Conservation (phyloP, 37 sponge, comb jelly and placozoan species). For the Crambe crambe region DNA sequence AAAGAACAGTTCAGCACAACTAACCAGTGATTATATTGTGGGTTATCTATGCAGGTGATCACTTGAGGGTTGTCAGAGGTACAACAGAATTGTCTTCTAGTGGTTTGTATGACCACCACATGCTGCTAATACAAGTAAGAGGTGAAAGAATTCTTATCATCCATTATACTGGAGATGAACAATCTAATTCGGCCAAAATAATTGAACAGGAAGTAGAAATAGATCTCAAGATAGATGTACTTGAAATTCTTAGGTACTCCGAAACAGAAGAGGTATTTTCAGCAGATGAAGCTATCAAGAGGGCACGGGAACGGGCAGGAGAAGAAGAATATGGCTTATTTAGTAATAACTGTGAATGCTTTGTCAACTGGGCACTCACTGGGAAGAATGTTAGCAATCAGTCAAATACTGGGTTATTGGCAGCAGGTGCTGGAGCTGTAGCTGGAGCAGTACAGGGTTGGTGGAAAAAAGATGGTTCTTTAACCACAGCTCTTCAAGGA, state of each 20-base stretch:
- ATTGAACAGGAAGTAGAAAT: background rate
- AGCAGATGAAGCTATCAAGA: background rate
- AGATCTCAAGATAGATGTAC: background rate
- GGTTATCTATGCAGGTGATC: conserved; percentile 39
- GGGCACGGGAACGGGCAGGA: background rate
- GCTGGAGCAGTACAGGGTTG: background rate
- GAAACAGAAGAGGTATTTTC: background rate
- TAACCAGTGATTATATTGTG: no score
- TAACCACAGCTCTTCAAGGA: background rate
- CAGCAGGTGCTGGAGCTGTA: background rate
- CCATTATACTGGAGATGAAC: background rate
- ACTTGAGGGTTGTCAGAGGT: conserved; percentile 9
- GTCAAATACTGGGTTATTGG: background rate
- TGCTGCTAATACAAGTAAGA: conserved; percentile 19
- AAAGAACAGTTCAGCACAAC: no score
- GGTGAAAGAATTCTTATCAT: no score
- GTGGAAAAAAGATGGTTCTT: background rate
- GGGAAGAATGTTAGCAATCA: conserved; percentile 2
- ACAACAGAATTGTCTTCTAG: no score
- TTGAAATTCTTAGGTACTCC: conserved; percentile 5
- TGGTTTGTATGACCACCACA: conserved; percentile 38
- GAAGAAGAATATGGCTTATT: conserved; percentile 16
- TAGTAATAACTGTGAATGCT: conserved; percentile 39
- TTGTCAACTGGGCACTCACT: conserved; percentile 31
- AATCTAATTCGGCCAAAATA: background rate